phyloP scores from a whole-genome alignment of 2,888 invertebrate genomes.

The Diarsia dahlii region DNA sequence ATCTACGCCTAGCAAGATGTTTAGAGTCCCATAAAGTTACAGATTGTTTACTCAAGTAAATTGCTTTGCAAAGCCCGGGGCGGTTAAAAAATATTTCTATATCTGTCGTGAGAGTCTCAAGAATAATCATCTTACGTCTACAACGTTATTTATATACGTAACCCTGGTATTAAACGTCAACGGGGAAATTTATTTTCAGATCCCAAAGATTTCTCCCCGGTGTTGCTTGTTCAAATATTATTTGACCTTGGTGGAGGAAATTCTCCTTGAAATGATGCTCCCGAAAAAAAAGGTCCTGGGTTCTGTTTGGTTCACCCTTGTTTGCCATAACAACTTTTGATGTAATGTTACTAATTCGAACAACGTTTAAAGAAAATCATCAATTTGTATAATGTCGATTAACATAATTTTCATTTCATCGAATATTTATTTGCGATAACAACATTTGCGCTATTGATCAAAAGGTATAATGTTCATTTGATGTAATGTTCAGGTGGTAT shows the following conservation, averaged over 20 bases:
- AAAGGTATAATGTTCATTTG: too few relatives aligned
- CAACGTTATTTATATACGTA: conserved; percentile 67
- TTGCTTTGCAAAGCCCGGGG: conserved; percentile 84
- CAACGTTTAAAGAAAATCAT: too few relatives aligned
- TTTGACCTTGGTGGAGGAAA: conserved; percentile 35
- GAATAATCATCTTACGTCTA: conserved; percentile 75
- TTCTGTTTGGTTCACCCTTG: too few relatives aligned
- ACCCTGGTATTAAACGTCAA: conserved; percentile 58
- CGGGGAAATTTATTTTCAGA: conserved; percentile 53
- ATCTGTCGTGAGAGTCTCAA: conserved; percentile 74
- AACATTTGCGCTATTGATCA: too few relatives aligned
- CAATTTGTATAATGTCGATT: too few relatives aligned
- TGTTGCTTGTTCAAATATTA: conserved; percentile 52
- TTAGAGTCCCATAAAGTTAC: conserved; percentile 70
- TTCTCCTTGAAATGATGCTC: not conserved
- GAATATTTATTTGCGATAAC: too few relatives aligned
- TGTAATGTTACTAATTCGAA: too few relatives aligned
- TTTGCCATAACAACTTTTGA: too few relatives aligned
- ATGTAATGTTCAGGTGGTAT: too few relatives aligned
- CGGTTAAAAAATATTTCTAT: conserved; percentile 83
- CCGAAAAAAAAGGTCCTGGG: not conserved
- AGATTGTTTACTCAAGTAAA: conserved; percentile 86
- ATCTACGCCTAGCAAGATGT: conserved; percentile 64
- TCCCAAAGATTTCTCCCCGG: conserved; percentile 44
- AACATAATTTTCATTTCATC: too few relatives aligned